Evolutionary conservation across 2,888 invertebrate genomes (phyloP).

Genomic region (Pheosia tremula): DNA sequence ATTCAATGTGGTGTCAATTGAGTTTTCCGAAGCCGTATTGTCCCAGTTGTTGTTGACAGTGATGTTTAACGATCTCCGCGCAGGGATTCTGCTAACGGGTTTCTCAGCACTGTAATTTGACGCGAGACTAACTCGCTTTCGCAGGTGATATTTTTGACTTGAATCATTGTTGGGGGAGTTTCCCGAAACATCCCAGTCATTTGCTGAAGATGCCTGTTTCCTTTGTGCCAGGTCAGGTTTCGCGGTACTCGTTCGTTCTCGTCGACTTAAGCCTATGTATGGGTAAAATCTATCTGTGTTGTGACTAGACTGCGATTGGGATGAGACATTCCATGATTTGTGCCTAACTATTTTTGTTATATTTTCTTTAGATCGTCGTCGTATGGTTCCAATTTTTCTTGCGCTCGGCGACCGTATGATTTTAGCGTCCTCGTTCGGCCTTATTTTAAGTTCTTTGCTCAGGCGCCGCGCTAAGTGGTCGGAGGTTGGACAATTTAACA

Average conservation of each 20-base stretch:
- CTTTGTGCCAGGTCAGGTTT: slow-evolving; percentile 60
- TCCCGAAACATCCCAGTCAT: slow-evolving; percentile 66
- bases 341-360: slow-evolving; percentile 83
- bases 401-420: slow-evolving; percentile 92
- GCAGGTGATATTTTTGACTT: slow-evolving; percentile 64
- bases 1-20: slow-evolving; percentile 58
- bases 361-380: slow-evolving; percentile 89
- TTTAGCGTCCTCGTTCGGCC: slow-evolving; percentile 87
- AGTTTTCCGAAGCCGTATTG: slow-evolving; percentile 60
- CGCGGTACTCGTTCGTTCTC: slow-evolving; percentile 64
- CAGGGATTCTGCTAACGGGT: slow-evolving; percentile 59
- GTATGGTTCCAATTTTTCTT: slow-evolving; percentile 90
- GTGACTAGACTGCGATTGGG: slow-evolving; percentile 70
- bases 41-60: slow-evolving; percentile 62
- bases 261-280: slow-evolving; percentile 79
- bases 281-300: slow-evolving; percentile 79
- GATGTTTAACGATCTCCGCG: slow-evolving; percentile 69
- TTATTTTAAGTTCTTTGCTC: slow-evolving; percentile 89
- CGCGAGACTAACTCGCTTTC: slow-evolving; percentile 67
- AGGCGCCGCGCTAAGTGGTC: slow-evolving; percentile 89
- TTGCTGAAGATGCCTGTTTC: slow-evolving; percentile 38
- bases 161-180: slow-evolving; percentile 58
- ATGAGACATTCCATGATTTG: slow-evolving; percentile 86
- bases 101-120: slow-evolving; percentile 65
- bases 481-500: slow-evolving; percentile 85